Evolutionary conservation across 2,113 vertebrate genomes (phyloP).

Genomic region (Sardina pilchardus): DNA sequence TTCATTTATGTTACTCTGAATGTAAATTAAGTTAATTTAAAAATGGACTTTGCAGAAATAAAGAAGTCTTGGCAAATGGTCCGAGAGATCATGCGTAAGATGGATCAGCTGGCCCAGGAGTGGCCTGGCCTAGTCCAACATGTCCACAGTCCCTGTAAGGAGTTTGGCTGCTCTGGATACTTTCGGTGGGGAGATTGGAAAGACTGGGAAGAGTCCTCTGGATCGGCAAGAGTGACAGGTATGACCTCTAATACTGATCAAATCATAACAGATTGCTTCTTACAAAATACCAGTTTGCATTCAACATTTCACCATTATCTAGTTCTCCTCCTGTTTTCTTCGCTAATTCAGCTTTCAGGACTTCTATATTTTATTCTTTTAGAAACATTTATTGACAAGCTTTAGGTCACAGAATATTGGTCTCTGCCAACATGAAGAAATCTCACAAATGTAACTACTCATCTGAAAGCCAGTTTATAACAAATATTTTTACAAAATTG

Average conservation of each 20-base stretch:
- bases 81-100: constrained; percentile 51
- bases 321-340: not conserved
- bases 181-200: constrained; percentile 66
- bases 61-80: constrained; percentile 63
- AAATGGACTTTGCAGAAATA: constrained; percentile 50
- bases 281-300: not conserved
- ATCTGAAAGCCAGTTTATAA: not conserved
- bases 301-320: not conserved
- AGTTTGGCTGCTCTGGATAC: constrained; percentile 37
- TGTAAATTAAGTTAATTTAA: not conserved
- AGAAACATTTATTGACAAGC: not conserved
- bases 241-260: not conserved
- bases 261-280: not conserved
- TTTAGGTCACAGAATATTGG: not conserved
- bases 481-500: not conserved
- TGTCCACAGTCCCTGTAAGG: constrained; percentile 60
- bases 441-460: not conserved
- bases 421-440: not conserved
- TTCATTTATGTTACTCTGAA: not conserved
- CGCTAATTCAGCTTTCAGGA: not conserved
- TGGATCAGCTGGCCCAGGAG: constrained; percentile 55
- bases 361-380: not conserved
- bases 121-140: constrained; percentile 64
- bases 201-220: constrained; percentile 50
- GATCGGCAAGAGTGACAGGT: constrained; percentile 30